phyloP scores from a whole-genome alignment of 2,888 invertebrate species.

The Pterostichus niger region DNA sequence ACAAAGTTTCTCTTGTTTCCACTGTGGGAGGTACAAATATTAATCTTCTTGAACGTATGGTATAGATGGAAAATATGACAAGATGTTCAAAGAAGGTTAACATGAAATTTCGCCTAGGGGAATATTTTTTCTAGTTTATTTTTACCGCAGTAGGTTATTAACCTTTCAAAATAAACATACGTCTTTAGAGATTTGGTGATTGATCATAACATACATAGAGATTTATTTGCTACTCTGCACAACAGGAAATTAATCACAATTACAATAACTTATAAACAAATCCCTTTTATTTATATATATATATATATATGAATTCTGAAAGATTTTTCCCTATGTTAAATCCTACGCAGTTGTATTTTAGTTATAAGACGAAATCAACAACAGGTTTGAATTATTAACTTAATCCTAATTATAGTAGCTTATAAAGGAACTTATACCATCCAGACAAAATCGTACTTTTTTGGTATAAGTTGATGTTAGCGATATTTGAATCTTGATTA shows the following conservation, averaged over 20 bases:
- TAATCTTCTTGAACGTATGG: neutral
- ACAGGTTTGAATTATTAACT: too few species aligned
- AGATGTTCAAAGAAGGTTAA: slow-evolving; percentile 7
- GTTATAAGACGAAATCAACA: too few species aligned
- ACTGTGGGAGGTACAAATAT: neutral
- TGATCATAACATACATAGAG: neutral
- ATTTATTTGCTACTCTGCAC: neutral
- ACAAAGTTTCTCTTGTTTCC: neutral
- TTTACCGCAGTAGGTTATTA: slow-evolving; percentile 13
- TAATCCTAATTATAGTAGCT: too few species aligned
- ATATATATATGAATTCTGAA: too few species aligned
- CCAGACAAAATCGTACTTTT: too few species aligned
- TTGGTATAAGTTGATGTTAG: too few species aligned
- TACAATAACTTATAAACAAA: neutral
- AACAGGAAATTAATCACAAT: neutral
- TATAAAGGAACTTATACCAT: too few species aligned
- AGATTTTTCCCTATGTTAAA: too few species aligned
- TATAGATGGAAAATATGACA: neutral
- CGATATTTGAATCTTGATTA: too few species aligned
- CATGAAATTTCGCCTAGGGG: slow-evolving; percentile 9
- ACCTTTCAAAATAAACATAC: slow-evolving; percentile 17
- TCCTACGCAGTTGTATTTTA: too few species aligned
- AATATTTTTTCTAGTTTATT: neutral
- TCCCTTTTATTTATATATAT: too few species aligned
- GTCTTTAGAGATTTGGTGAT: slow-evolving; percentile 5